These are phyloP conservation scores for Drosophila anomalata DNA, from an alignment of 2,888 invertebrate genomes.

Conservation along the genomic window DNA sequence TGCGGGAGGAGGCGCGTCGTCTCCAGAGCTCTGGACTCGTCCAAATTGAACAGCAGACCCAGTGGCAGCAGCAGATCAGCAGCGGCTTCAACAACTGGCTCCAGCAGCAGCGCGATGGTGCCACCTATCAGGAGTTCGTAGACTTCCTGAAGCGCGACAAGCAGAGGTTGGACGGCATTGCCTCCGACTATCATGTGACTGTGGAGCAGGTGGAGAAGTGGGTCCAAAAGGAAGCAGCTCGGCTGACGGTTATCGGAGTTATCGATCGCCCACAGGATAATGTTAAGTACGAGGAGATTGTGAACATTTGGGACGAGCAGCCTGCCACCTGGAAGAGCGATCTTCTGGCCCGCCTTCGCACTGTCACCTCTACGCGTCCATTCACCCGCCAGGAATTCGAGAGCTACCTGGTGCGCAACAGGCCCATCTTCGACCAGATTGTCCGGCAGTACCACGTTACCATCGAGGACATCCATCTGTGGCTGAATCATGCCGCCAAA, in stretches of 20 bases:
- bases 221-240: conserved; percentile 79
- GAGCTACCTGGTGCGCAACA: conserved; percentile 67
- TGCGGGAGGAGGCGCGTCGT: conserved; percentile 71
- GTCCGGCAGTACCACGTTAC: conserved; percentile 74
- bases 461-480: conserved; percentile 75
- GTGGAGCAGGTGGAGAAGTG: conserved; percentile 81
- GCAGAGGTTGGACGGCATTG: conserved; percentile 70
- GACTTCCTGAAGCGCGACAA: conserved; percentile 76
- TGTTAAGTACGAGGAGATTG: conserved; percentile 52
- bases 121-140: conserved; percentile 72
- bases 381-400: conserved; percentile 78
- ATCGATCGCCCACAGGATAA: conserved; percentile 66
- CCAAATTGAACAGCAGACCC: conserved; percentile 71
- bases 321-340: conserved; percentile 69
- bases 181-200: conserved; percentile 77
- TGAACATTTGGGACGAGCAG: conserved; percentile 44
- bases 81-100: conserved; percentile 75
- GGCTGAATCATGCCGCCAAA: conserved; percentile 70
- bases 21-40: conserved; percentile 73
- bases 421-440: conserved; percentile 66
- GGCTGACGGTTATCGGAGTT: conserved; percentile 71
- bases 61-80: conserved; percentile 80
- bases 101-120: conserved; percentile 67
- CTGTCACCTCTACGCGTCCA: conserved; percentile 61
- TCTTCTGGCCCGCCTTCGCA: conserved; percentile 66